These are phyloP conservation scores for Catalaphyllia jardinei DNA, from an alignment of 64 coral and sea anemone genomes.

Conservation along the genomic window DNA sequence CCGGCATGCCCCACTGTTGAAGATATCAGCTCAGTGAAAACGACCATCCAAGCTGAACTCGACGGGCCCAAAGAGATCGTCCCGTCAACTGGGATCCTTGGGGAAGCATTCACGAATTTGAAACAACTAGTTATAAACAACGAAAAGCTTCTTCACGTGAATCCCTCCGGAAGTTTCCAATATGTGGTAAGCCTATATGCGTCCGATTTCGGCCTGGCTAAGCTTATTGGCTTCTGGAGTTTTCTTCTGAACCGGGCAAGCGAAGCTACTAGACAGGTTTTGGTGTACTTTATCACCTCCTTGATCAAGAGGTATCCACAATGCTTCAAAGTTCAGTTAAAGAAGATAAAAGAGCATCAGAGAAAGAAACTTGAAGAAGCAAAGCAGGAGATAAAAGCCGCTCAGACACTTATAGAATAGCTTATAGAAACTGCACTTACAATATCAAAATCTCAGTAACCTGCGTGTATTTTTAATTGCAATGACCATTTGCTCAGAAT, in stretches of 20 bases:
- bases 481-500: no score
- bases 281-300: background rate
- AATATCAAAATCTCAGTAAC: no score
- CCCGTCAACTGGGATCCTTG: background rate
- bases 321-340: conserved; percentile 28
- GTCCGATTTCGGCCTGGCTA: conserved; percentile 2
- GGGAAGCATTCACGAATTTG: background rate
- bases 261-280: background rate
- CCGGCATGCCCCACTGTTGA: background rate
- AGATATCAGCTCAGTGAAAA: background rate
- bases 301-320: conserved; percentile 35
- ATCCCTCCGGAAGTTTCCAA: background rate
- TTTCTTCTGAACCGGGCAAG: background rate
- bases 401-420: background rate
- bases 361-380: background rate
- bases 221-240: conserved; percentile 6
- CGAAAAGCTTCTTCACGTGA: background rate
- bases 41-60: background rate
- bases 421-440: no score
- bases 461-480: no score
- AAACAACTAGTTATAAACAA: background rate
- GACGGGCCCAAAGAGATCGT: background rate
- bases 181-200: background rate
- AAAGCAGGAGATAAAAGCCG: background rate
- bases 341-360: background rate